These are phyloP conservation scores for Helicoverpa zea DNA, from an alignment of 1,140 invertebrate genomes.

Conservation along the genomic window DNA sequence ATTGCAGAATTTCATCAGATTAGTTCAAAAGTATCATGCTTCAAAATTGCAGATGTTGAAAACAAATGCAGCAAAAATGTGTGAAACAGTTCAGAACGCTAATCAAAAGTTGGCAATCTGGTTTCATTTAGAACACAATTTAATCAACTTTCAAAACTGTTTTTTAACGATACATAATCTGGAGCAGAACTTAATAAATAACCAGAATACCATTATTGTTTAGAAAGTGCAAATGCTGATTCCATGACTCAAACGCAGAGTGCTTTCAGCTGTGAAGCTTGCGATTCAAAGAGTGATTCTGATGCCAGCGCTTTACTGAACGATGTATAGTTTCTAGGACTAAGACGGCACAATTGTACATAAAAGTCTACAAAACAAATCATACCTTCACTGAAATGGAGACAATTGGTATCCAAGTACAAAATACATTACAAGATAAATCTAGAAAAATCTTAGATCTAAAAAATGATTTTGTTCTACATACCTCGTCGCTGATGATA, in stretches of 20 bases:
- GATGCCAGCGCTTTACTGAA: slow-evolving; percentile 46
- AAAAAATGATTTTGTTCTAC: slow-evolving; percentile 52
- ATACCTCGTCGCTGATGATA: slow-evolving; percentile 97
- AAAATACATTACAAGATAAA: slow-evolving; percentile 51
- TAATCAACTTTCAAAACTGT: background rate
- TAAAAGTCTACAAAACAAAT: slow-evolving; percentile 61
- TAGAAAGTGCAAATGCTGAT: slow-evolving; percentile 29
- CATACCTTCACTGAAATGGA: slow-evolving; percentile 72
- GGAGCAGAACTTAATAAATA: background rate
- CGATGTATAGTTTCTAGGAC: slow-evolving; percentile 34
- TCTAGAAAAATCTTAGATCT: slow-evolving; percentile 23
- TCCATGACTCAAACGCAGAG: slow-evolving; percentile 33
- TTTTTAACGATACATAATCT: too few species aligned
- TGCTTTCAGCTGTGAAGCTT: slow-evolving; percentile 42
- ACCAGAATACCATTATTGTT: slow-evolving; percentile 40
- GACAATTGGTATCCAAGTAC: slow-evolving; percentile 58
- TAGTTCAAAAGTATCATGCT: slow-evolving; percentile 39
- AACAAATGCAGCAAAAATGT: slow-evolving; percentile 41
- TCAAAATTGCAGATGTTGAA: slow-evolving; percentile 18
- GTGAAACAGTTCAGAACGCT: slow-evolving; percentile 4
- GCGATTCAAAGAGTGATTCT: slow-evolving; percentile 51
- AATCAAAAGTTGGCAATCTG: slow-evolving; percentile 29
- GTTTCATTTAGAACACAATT: background rate
- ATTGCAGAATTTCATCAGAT: slow-evolving; percentile 14
- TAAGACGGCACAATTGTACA: slow-evolving; percentile 68